A percentile compares a stretch with the other conserved stretches of the same genome.
phyloP scores from a whole-genome alignment of 2,888 invertebrate genomes.

The Oeneis ivallda region DNA sequence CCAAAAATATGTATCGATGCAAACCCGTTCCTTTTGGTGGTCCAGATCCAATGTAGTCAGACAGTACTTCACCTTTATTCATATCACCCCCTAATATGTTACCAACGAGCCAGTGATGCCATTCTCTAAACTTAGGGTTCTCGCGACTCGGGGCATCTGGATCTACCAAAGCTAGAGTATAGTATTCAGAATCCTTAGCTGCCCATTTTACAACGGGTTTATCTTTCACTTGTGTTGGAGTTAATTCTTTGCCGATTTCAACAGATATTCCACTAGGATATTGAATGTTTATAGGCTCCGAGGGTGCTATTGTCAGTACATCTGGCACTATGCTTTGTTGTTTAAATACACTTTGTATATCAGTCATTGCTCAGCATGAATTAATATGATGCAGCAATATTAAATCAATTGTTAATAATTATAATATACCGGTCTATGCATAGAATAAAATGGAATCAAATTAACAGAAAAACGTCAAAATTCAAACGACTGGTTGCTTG shows the following conservation, averaged over 20 bases:
- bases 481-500: slow-evolving; percentile 1
- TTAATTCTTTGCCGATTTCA: slow-evolving; percentile 84
- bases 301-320: slow-evolving; percentile 83
- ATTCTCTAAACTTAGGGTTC: slow-evolving; percentile 86
- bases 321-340: slow-evolving; percentile 85
- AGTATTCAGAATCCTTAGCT: slow-evolving; percentile 80
- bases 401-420: too few relatives aligned
- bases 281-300: slow-evolving; percentile 71
- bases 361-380: slow-evolving; percentile 47
- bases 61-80: slow-evolving; percentile 83
- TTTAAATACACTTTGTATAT: slow-evolving; percentile 63
- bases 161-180: slow-evolving; percentile 85
- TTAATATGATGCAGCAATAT: not conserved
- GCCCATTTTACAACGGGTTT: slow-evolving; percentile 85
- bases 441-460: too few relatives aligned
- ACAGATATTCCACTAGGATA: slow-evolving; percentile 77
- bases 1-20: slow-evolving; percentile 86
- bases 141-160: slow-evolving; percentile 89
- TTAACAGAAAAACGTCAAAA: not conserved
- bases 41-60: slow-evolving; percentile 84
- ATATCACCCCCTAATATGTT: slow-evolving; percentile 86
- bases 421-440: too few relatives aligned
- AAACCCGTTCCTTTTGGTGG: slow-evolving; percentile 88
- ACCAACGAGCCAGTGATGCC: slow-evolving; percentile 89
- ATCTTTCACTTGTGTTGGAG: slow-evolving; percentile 87